Percentiles rank a stretch among this genome's conserved stretches.
phyloP scores from a whole-genome alignment of 2,888 invertebrate species.

The Drosophila percnosoma region DNA sequence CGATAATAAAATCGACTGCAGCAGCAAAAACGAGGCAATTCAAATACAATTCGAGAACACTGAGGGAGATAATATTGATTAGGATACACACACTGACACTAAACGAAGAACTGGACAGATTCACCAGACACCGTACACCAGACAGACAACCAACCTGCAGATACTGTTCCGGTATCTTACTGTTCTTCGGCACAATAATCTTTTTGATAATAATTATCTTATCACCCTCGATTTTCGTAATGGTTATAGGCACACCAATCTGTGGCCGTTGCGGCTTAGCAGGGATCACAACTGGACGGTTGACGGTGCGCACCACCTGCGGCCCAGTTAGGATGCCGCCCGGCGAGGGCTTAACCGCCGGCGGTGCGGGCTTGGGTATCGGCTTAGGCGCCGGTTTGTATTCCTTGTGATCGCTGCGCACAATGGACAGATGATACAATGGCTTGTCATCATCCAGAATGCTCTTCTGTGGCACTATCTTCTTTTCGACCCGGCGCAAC shows the following conservation, averaged over 20 bases:
- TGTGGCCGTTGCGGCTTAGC: constrained; percentile 74
- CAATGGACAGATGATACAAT: constrained; percentile 83
- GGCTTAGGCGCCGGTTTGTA: constrained; percentile 73
- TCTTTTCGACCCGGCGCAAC: constrained; percentile 83
- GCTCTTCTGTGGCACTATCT: constrained; percentile 82
- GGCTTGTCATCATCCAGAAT: constrained; percentile 84
- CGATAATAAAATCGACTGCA: constrained; percentile 27
- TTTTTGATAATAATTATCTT: constrained; percentile 85
- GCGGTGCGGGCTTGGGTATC: constrained; percentile 77
- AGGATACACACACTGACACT: constrained; percentile 42
- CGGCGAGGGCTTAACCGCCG: constrained; percentile 72
- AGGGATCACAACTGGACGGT: constrained; percentile 42
- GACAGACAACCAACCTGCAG: constrained; percentile 82
- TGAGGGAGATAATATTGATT: constrained; percentile 1
- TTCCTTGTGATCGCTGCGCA: constrained; percentile 82
- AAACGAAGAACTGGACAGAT: constrained; percentile 45
- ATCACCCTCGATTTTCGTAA: constrained; percentile 85
- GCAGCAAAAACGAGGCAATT: constrained; percentile 63
- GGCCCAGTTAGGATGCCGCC: constrained; percentile 83
- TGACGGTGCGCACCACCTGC: constrained; percentile 61
- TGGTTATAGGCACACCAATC: constrained; percentile 83
- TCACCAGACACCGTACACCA: constrained; percentile 29
- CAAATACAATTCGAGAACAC: constrained; percentile 48
- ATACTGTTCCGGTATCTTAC: constrained; percentile 84
- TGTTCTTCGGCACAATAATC: constrained; percentile 84